These are phyloP conservation scores for Idaea straminata DNA, from an alignment of 2,888 invertebrate genomes.

Conservation along the genomic window DNA sequence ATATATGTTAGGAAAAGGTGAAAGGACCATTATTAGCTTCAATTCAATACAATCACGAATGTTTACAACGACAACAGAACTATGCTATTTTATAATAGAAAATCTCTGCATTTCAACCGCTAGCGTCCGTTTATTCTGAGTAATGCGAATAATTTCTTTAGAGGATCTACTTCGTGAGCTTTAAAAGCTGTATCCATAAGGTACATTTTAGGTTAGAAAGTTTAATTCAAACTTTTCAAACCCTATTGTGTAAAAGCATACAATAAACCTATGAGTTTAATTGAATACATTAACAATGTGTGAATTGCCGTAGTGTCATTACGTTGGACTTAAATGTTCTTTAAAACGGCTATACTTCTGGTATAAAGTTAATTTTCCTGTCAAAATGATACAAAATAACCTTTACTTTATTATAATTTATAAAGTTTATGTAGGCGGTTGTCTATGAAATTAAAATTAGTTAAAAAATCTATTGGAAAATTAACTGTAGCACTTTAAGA, in stretches of 20 bases:
- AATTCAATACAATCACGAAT: constrained; percentile 39
- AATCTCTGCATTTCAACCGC: constrained; percentile 22
- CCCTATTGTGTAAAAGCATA: constrained; percentile 27
- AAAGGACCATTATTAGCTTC: constrained; percentile 21
- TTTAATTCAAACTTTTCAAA: constrained; percentile 18
- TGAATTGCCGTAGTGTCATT: constrained; percentile 47
- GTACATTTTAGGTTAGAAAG: constrained; percentile 19
- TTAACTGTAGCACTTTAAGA: background rate
- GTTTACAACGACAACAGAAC: constrained; percentile 41
- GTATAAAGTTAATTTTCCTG: constrained; percentile 32
- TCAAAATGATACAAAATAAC: constrained; percentile 21
- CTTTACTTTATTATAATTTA: constrained; percentile 10
- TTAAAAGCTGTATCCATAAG: constrained; percentile 25
- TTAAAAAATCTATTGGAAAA: background rate
- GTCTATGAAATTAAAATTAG: constrained; percentile 1
- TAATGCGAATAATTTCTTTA: constrained; percentile 29
- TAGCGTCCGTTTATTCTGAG: constrained; percentile 28
- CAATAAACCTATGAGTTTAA: constrained; percentile 50
- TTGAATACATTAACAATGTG: constrained; percentile 53
- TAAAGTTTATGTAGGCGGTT: constrained; percentile 1
- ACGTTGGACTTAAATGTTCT: constrained; percentile 33
- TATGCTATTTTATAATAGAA: constrained; percentile 35
- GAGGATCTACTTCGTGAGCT: constrained; percentile 12
- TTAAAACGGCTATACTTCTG: constrained; percentile 26
- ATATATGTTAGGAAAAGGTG: constrained; percentile 14